Evolutionary conservation across 2,797 vertebrate genomes (phyloP), one percentile per base, ranked within the genome.

Genomic region (Silurus aristotelis): DNA sequence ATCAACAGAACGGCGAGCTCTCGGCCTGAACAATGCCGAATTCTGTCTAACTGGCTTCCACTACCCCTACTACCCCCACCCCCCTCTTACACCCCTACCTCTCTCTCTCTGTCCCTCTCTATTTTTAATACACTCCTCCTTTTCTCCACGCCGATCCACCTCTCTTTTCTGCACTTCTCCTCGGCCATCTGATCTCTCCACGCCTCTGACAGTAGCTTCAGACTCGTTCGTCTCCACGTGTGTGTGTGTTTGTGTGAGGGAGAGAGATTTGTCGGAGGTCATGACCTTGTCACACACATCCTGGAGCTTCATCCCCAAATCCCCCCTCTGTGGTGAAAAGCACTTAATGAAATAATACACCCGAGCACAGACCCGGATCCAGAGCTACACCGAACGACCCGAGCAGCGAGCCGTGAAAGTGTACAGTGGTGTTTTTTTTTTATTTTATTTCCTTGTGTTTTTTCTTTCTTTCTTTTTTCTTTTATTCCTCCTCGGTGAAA

Each of bases 291-390:
- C 95, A 95, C 95, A 96, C 95, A 96, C 96, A 96, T 95, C 95
- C 92, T 95, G 93, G 88, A 95, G 94, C 94, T 97, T 96, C 96
- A 94, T 95, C 94, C 94, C 94, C 91, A 95, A 95, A 95, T 97
- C 95, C 94, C 92, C 17, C 84, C 92, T 92, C 92, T 93, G 89
- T 90, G 92, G 92, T 92, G 83, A 95, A 96, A 96, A 96, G 95
- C 95, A 96, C 96, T 97, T 97, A 96, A 97, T 97, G 96, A 98
- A 98, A 98, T 97, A 97, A 97, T 97, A 96, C 95, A 96, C 95
- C 94, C 92, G 55, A 1, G 82, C 71, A 73, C 77, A 78, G 84
- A 83, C 63, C 80, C 86, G 20, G 82, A 66, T 58, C 25, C 63
- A 55, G 67, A 66, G 85, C 82, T 73, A 25, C 86, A 2, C 58